These are phyloP conservation scores for Philereme vetulata DNA, from an alignment of 2,888 invertebrate genomes.

Conservation along the genomic window DNA sequence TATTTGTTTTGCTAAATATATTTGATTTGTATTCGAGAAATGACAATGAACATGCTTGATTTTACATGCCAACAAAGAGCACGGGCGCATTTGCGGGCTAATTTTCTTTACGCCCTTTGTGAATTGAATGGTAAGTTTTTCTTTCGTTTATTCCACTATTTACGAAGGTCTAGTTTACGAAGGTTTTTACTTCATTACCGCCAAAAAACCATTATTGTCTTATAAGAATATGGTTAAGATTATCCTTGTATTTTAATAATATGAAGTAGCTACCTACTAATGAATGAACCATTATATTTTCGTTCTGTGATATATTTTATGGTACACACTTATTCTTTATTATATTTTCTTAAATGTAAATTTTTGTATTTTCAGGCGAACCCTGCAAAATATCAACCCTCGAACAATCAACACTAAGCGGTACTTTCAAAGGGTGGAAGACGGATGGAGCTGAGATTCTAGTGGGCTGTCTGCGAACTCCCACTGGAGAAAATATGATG, in stretches of 20 bases:
- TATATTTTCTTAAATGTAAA: neutral
- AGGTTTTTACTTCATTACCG: too few relatives aligned
- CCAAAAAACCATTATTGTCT: too few relatives aligned
- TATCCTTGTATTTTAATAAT: too few relatives aligned
- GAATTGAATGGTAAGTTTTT: constrained; percentile 59
- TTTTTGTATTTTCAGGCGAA: constrained; percentile 51
- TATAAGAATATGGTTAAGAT: too few relatives aligned
- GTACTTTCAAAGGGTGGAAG: constrained; percentile 65
- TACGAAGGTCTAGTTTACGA: too few relatives aligned
- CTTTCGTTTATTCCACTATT: too few relatives aligned
- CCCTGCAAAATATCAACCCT: constrained; percentile 65
- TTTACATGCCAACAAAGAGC: constrained; percentile 52
- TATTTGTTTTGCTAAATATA: too few relatives aligned
- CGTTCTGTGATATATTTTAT: too few relatives aligned
- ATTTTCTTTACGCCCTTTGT: constrained; percentile 61
- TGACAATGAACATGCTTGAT: constrained; percentile 32
- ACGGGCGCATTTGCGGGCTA: constrained; percentile 62
- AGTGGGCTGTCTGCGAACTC: constrained; percentile 62
- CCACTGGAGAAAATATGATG: constrained; percentile 54
- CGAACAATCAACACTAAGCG: constrained; percentile 61
- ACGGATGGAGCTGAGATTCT: constrained; percentile 64
- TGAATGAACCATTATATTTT: too few relatives aligned
- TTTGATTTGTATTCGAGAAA: neutral
- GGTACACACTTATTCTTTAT: too few relatives aligned
- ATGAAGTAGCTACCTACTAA: too few relatives aligned